A percentile compares a stretch with the other conserved stretches of the same genome.
Conservation (phyloP, 2,113 vertebrate genomes). For the Bostrychus sinensis region DNA sequence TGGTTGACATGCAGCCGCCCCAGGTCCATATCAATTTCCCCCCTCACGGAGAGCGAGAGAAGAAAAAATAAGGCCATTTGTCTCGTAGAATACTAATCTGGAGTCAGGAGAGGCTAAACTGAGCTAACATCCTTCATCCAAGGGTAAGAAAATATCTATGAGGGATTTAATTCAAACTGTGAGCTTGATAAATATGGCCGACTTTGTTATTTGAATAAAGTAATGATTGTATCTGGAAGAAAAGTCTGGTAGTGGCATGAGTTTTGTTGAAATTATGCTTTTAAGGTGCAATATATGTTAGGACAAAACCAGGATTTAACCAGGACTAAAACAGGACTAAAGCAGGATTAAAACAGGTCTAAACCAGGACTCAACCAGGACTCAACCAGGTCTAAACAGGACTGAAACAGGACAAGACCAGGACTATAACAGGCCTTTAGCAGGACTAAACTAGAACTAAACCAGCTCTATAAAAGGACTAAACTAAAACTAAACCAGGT, state of each 20-base stretch:
- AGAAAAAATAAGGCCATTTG: constrained; percentile 60
- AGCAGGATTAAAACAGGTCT: neutral
- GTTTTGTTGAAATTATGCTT: too few species aligned
- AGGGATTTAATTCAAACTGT: constrained; percentile 36
- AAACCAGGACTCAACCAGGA: neutral
- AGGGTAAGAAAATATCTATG: constrained; percentile 5
- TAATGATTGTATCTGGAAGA: neutral
- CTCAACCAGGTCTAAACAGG: neutral
- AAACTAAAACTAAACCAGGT: too few species aligned
- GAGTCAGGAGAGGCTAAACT: constrained; percentile 21
- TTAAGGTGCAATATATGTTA: too few species aligned
- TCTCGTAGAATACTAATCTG: constrained; percentile 55
- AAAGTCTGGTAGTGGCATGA: neutral
- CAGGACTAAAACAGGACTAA: neutral
- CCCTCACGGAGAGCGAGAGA: constrained; percentile 25
- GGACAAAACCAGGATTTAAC: neutral
- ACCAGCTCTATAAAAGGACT: too few species aligned
- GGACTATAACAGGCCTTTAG: too few species aligned
- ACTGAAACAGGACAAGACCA: too few species aligned
- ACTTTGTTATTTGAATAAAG: neutral
- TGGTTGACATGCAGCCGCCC: constrained; percentile 58
- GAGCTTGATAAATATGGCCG: too few species aligned
- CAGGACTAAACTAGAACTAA: too few species aligned
- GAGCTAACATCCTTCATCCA: constrained; percentile 30
- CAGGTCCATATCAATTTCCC: constrained; percentile 64